Evolutionary conservation across 2,888 invertebrate genomes (phyloP).

Genomic region (Tachystola acroxantha): DNA sequence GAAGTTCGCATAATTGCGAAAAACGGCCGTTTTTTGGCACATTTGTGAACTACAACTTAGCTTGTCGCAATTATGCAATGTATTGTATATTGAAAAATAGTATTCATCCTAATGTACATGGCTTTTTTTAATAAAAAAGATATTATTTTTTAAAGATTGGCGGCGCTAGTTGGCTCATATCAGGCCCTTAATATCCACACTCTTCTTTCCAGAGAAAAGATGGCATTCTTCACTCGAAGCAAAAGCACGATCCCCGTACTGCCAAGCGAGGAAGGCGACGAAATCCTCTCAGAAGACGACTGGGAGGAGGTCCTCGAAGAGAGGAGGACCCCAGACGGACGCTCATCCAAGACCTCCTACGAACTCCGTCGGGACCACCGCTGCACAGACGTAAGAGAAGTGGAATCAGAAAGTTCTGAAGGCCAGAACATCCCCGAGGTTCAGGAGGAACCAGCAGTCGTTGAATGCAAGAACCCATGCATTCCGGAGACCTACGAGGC

Average conservation of each 20-base stretch:
- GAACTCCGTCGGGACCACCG: constrained; percentile 43
- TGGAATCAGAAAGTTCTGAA: constrained; percentile 2
- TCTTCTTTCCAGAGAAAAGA: constrained; percentile 88
- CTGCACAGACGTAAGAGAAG: constrained; percentile 10
- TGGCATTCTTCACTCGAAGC: constrained; percentile 95
- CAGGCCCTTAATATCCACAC: no score
- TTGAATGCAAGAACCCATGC: constrained; percentile 62
- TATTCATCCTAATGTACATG: no score
- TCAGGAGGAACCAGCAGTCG: constrained; percentile 21
- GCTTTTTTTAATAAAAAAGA: no score
- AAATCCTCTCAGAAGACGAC: constrained; percentile 66
- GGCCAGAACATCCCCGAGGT: constrained; percentile 4
- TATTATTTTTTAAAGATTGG: no score
- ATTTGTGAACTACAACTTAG: no score
- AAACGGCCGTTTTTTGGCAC: no score
- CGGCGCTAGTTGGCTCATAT: no score
- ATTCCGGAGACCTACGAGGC: constrained; percentile 33
- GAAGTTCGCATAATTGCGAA: no score
- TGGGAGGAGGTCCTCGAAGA: constrained; percentile 68
- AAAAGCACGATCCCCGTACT: constrained; percentile 87
- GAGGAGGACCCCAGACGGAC: constrained; percentile 62
- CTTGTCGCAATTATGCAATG: no score
- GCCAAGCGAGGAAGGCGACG: constrained; percentile 80
- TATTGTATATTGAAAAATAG: no score
- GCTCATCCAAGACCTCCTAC: constrained; percentile 67